Percentiles rank a stretch among this genome's conserved stretches.
Conservation (phyloP, 2,113 vertebrate genomes). For the Elgaria multicarinata region DNA sequence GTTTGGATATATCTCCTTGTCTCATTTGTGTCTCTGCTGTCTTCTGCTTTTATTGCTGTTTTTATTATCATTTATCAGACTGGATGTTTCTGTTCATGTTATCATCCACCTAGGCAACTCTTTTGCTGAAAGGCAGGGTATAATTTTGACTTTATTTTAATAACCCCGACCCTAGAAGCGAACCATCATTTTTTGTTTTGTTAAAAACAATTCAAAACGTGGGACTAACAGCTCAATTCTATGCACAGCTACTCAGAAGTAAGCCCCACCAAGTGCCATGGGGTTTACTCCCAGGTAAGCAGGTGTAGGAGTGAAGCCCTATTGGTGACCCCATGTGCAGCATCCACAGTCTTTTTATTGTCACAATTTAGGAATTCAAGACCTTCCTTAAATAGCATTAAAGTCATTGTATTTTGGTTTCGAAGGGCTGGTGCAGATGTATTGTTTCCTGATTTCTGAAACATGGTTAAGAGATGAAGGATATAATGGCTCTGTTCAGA, state of each 20-base stretch:
- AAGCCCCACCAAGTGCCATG: background rate
- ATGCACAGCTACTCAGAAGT: background rate
- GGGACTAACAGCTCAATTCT: background rate
- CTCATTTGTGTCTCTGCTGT: background rate
- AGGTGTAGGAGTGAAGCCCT: background rate
- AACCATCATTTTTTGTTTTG: background rate
- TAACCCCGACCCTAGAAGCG: background rate
- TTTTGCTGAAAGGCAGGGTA: background rate
- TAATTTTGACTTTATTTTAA: background rate
- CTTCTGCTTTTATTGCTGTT: background rate
- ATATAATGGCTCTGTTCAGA: too few species aligned
- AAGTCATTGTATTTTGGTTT: background rate
- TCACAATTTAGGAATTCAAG: background rate
- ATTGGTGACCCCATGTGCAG: background rate
- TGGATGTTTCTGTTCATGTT: background rate
- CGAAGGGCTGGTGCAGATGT: background rate
- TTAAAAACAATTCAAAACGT: background rate
- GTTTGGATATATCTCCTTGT: background rate
- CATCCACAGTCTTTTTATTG: background rate
- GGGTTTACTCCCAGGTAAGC: background rate
- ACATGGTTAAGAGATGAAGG: background rate
- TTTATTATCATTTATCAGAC: background rate
- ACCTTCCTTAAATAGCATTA: background rate
- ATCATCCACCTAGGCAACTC: too few species aligned
- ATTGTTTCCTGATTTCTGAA: background rate